Base-by-base conservation (phyloP, 2,797 vertebrate genomes). In the Alauda arvensis region DNA sequence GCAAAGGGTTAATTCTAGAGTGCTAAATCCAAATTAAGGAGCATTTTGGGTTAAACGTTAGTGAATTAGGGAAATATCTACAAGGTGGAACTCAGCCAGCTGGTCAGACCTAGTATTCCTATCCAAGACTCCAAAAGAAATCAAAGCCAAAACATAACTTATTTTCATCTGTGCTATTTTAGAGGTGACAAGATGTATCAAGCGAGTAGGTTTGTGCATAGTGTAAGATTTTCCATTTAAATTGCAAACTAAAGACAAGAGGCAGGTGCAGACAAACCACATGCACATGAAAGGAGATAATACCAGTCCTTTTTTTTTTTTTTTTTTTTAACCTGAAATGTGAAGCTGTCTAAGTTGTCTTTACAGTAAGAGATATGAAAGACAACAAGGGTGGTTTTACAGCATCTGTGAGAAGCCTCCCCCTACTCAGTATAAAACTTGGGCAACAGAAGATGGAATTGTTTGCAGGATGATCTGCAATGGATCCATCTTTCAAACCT, bases 81-180 rank as follows among this genome's bases (percentile, higher is more conserved):
- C 80, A 65, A 63, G 39, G 46, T 78, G 87, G 91, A 95, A 53
- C 63, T 63, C 53, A 81, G 89, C 92, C 94, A 95, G 86, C 40
- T 69, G 89, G 81, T 92, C 88, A 92, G 66, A 93, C 81, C 72
- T 76, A 90, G 84, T 45, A 70, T 43, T 91, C 69, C 13, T 28
- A 90, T 93, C 90, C 92, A 94, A 88, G 82, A 60, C 48, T 86
- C 39, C 56, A 85, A 87, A 87, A 87, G 63, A 85, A 86, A 49
- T 83, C 74, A 92, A 91, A 85, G 90, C 93, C 88, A 87, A 87
- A 90, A 52, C 17, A 5, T 83, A 95, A 90, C 67, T 93, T 88
- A 70, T 78, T 95, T 93, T 94, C 85, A 81, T 93, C 92, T 81
- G 83, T 45, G 80, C 92, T 95, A 93, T 94, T 95, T 95, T 95